A percentile compares a stretch with the other conserved stretches of the same genome.
Evolutionary conservation across 2,888 invertebrate genomes (phyloP).

Genomic region (Lasius fuliginosus): DNA sequence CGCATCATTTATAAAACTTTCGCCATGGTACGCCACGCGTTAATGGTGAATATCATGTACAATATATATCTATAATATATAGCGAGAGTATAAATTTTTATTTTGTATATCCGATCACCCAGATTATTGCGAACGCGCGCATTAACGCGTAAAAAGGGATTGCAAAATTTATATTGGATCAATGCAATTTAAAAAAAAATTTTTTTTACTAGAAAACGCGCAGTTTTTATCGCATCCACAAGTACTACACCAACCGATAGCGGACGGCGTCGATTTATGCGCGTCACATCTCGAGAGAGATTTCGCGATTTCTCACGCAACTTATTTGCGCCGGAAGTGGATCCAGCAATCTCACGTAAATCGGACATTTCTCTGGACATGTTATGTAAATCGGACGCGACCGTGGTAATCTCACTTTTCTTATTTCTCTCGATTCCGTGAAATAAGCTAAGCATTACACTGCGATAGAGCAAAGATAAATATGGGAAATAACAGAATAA

Average conservation of each 20-base stretch:
- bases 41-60: conserved; percentile 3
- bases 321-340: conserved; percentile 42
- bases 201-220: background rate
- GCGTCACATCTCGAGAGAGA: conserved; percentile 23
- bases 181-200: background rate
- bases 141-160: background rate
- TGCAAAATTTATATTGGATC: background rate
- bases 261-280: conserved; percentile 3
- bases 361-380: conserved; percentile 35
- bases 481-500: background rate
- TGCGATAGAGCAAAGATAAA: background rate
- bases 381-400: background rate
- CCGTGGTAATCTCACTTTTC: background rate
- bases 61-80: background rate
- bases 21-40: background rate
- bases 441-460: conserved; percentile 4
- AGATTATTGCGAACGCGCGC: conserved; percentile 27
- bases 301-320: conserved; percentile 38
- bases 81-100: background rate
- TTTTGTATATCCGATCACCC: background rate
- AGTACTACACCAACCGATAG: background rate
- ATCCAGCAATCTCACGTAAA: conserved; percentile 45
- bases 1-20: conserved; percentile 33
- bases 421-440: background rate
- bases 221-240: background rate